Percentiles rank a stretch among this genome's conserved stretches.
Evolutionary conservation across 2,113 vertebrate genomes (phyloP).

Genomic region (Oncorhynchus keta): DNA sequence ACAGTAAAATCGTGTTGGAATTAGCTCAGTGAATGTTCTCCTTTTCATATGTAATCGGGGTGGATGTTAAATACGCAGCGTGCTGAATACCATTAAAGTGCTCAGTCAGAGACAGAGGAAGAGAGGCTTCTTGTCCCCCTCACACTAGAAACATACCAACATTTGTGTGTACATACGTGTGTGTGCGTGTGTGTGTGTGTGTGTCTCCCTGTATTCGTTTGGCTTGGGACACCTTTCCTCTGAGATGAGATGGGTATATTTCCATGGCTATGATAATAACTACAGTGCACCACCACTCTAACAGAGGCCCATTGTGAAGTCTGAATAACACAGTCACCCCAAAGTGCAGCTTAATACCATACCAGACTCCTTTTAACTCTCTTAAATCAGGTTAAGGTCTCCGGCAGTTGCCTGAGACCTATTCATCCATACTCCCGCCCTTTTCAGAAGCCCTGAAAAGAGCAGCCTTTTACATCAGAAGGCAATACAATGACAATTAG

Average conservation of each 20-base stretch:
- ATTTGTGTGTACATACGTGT: neutral
- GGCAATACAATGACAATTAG: conserved; percentile 79
- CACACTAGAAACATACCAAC: conserved; percentile 14
- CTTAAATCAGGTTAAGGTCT: conserved; percentile 74
- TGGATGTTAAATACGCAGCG: conserved; percentile 80
- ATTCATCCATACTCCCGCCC: conserved; percentile 69
- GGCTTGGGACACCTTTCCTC: conserved; percentile 35
- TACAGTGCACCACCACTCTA: conserved; percentile 42
- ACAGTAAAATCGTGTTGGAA: conserved; percentile 75
- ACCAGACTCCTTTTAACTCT: conserved; percentile 51
- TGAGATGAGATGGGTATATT: conserved; percentile 52
- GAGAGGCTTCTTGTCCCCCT: conserved; percentile 1
- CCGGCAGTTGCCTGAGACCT: conserved; percentile 58
- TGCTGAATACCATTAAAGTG: conserved; percentile 69
- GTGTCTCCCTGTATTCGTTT: conserved; percentile 9
- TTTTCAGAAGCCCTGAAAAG: conserved; percentile 64
- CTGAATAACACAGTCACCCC: conserved; percentile 67
- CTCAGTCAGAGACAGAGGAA: conserved; percentile 37
- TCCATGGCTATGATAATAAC: conserved; percentile 44
- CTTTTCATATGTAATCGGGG: conserved; percentile 88
- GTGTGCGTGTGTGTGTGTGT: neutral
- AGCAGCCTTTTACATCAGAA: conserved; percentile 71
- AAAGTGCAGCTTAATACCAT: conserved; percentile 74
- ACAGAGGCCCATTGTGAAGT: conserved; percentile 60
- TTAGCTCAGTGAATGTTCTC: conserved; percentile 83